Evolutionary conservation across 2,113 vertebrate species (phyloP).

Genomic region (Meriones unguiculatus): DNA sequence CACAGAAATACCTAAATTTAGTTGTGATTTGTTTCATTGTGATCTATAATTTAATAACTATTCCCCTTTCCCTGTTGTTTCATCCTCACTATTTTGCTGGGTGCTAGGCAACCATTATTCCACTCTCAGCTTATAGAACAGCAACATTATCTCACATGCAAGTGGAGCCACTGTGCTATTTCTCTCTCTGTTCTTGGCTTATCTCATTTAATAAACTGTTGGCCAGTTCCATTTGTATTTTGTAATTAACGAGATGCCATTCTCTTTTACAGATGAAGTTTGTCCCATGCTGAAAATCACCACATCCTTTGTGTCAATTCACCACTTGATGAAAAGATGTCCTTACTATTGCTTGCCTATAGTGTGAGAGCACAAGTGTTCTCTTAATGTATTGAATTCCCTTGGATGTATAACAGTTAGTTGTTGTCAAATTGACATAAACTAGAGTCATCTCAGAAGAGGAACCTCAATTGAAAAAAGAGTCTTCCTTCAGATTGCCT

Average conservation of each 20-base stretch:
- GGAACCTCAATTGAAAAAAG: too few species aligned
- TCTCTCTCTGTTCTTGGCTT: background rate
- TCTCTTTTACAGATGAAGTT: too few species aligned
- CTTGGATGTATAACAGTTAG: too few species aligned
- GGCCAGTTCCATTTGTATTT: background rate
- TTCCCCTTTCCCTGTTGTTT: background rate
- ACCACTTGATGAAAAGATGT: too few species aligned
- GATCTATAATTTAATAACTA: background rate
- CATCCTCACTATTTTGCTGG: background rate
- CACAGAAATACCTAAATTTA: background rate
- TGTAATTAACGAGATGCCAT: background rate
- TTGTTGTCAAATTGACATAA: too few species aligned
- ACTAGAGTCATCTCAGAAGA: too few species aligned
- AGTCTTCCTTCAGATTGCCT: too few species aligned
- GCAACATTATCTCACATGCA: background rate
- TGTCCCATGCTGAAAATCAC: too few species aligned
- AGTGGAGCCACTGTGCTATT: background rate
- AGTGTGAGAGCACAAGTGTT: too few species aligned
- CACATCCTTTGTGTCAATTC: too few species aligned
- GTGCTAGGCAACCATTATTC: background rate
- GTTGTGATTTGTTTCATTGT: background rate
- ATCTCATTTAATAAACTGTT: background rate
- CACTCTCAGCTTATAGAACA: background rate
- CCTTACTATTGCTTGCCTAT: too few species aligned
- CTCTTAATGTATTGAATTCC: too few species aligned